phyloP scores from a whole-genome alignment of 2,113 vertebrate species.

The Xiphophorus maculatus region DNA sequence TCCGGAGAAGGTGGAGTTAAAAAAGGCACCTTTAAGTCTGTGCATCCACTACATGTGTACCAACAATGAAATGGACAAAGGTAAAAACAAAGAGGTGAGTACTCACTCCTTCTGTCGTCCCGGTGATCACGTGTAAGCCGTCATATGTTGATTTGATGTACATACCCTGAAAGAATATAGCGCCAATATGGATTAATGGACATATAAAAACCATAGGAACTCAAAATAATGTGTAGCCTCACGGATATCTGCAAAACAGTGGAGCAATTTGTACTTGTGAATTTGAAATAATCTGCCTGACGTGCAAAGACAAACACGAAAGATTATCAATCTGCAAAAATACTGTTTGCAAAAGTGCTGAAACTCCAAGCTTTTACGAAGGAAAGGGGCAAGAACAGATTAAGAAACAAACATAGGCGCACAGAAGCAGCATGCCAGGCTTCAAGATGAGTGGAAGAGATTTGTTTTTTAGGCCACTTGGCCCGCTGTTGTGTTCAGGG shows the following conservation, averaged over 20 bases:
- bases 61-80: slow-evolving; percentile 1
- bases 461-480: slow-evolving; percentile 76
- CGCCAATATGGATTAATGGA: neutral
- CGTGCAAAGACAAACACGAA: neutral
- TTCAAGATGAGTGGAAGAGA: slow-evolving; percentile 61
- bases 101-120: slow-evolving; percentile 95
- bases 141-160: slow-evolving; percentile 98
- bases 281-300: slow-evolving; percentile 37
- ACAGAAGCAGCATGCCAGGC: slow-evolving; percentile 55
- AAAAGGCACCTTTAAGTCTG: neutral
- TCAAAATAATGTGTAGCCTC: slow-evolving; percentile 7
- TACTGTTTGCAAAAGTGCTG: neutral
- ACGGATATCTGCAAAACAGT: slow-evolving; percentile 19
- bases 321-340: slow-evolving; percentile 34
- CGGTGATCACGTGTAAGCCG: slow-evolving; percentile 93
- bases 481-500: slow-evolving; percentile 66
- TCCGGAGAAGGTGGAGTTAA: slow-evolving; percentile 4
- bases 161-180: slow-evolving; percentile 84
- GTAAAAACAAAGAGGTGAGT: slow-evolving; percentile 14
- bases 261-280: slow-evolving; percentile 2
- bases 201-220: neutral
- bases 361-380: slow-evolving; percentile 42
- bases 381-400: slow-evolving; percentile 54
- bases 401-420: slow-evolving; percentile 10
- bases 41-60: slow-evolving; percentile 2